Evolutionary conservation across 2,888 invertebrate genomes (phyloP), one percentile per base, ranked within the genome.

Genomic region (Zootermopsis nevadensis): DNA sequence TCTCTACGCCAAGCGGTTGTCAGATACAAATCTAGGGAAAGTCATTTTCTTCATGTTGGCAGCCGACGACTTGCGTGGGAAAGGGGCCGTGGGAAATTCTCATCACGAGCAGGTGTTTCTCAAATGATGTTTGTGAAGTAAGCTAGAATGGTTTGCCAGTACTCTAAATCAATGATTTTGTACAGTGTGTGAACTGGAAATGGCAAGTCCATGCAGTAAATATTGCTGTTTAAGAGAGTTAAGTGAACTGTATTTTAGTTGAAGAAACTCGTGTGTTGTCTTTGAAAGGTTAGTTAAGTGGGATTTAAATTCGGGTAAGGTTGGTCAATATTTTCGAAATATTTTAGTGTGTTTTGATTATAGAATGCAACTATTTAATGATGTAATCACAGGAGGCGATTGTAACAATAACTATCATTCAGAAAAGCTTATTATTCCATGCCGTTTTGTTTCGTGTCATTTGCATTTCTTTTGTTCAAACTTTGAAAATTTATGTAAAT

Each of bases 81-180:
- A 85, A 85, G 85, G 84, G 85, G 84, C 85, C 85, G 85, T 85
- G 93, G 94, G 94, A 94, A 94, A 93, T 92, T 92, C 90, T 90
- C 90, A 90, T 89, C 91, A 91, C 90, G 93, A 94, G 94, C 94
- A 94, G 94, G 94, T 94, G 94, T 94, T 94, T 93, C 91, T 93
- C 92, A 92, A 93, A 93, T 85, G 85, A 85, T 85, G 85, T 85
- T 85, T 84, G 85, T 84, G 84, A 85, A 83, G 84, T 83, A 81
- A 83, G 83, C 81, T 84, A 83, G 84, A 82, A 83, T 85, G 83
- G 83, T 77, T 83, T 82, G 80, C 83, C 83, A 79, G 80, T 83
- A 74, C 81, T 77, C 82, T 83, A 84, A 85, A 85, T 85, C 85
- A 85, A 84, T 85, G 85, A 84, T 84, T 84, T 84, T 66, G 84